Evolutionary conservation across 2,888 invertebrate genomes (phyloP), one percentile per base, ranked within the genome.

Genomic region (Acheta domesticus): DNA sequence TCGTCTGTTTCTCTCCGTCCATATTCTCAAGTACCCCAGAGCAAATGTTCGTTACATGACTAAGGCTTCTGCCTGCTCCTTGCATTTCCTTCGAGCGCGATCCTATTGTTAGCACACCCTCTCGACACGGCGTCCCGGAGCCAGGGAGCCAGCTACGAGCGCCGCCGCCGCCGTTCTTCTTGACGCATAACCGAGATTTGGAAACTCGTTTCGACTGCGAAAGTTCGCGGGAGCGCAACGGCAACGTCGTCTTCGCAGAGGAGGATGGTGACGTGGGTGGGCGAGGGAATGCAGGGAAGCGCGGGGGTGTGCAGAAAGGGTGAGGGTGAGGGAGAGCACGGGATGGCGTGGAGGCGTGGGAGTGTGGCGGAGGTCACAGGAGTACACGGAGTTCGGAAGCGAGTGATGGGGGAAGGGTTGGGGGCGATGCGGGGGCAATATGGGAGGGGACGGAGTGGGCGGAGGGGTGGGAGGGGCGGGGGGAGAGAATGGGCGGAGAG

Each of bases 171-270:
- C 62, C 62, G 62, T 62, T n/a, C 62, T 62, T 62, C 62, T n/a
- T 19, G 62, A 19, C 16, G 62, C 62, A 62, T 62, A 62, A 62
- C 62, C 62, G n/a, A 62, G 62, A 62, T 62, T 62, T 62, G 62
- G 62, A 62, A 62, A 62, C 62, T 62, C 62, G 62, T 62, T 62
- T 62, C 62, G 62, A 62, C 62, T 62, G 62, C 3, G 16, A n/a
- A 62, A 62, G 62, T 62, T 62, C n/a, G 62, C n/a, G n/a, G n/a
- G n/a, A 62, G 62, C 62, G 62, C 62, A 62, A 62, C 62, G 62
- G 16, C 62, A 62, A 62, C 36, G 62, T 62, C 62, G 62, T 19
- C 62, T 62, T 62, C 62, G 62, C 8, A 4, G 36, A n/a, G n/a
- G 14, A n/a, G 62, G n/a, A 62, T 14, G 62, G 62, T 4, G n/a